A percentile compares a stretch with the other conserved stretches of the same genome.
phyloP scores from a whole-genome alignment of 1,140 invertebrate genomes.

The Cryptotermes secundus region DNA sequence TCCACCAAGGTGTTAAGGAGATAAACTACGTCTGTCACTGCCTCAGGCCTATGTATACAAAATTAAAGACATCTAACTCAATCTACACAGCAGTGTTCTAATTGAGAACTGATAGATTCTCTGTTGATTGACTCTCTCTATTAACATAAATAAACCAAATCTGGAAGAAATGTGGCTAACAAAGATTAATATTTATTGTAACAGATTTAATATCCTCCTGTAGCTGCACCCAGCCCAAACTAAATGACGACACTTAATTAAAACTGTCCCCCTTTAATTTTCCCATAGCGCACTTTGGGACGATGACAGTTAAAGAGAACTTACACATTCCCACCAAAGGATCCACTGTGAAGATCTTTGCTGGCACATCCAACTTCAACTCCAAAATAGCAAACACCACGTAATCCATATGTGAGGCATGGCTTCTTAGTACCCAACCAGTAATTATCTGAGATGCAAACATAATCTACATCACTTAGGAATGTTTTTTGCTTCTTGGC shows the following conservation, averaged over 20 bases:
- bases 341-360: conserved; percentile 95
- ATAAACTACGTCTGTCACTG: conserved; percentile 85
- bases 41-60: conserved; percentile 63
- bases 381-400: conserved; percentile 91
- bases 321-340: conserved; percentile 88
- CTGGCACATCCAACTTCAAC: conserved; percentile 85
- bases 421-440: conserved; percentile 97
- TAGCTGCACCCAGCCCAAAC: too few species aligned
- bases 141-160: not conserved
- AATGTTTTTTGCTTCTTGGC: conserved; percentile 73
- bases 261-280: too few species aligned
- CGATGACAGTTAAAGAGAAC: too few species aligned
- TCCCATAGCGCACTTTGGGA: too few species aligned
- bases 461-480: conserved; percentile 84
- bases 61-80: too few species aligned
- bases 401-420: conserved; percentile 94
- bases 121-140: too few species aligned
- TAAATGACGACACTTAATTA: too few species aligned
- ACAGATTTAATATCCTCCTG: too few species aligned
- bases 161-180: not conserved
- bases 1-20: conserved; percentile 81
- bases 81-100: too few species aligned
- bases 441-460: conserved; percentile 99
- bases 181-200: too few species aligned
- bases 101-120: too few species aligned